Percentiles rank a stretch among this genome's conserved stretches.
Evolutionary conservation across 2,888 invertebrate genomes (phyloP).

Genomic region (Scaptomyza flava): DNA sequence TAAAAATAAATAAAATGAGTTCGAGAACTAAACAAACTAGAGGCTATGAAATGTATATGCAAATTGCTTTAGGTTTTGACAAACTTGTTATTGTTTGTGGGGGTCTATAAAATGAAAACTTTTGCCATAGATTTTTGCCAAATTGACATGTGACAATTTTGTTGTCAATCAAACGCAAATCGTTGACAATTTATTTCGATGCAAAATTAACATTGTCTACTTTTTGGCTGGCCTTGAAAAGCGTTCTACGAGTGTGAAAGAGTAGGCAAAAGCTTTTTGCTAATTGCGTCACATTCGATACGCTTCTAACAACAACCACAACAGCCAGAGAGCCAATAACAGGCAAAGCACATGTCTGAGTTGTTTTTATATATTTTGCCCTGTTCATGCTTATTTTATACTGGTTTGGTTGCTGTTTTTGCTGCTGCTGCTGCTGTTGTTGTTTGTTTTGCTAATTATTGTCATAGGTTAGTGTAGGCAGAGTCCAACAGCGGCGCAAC

Average conservation of each 20-base stretch:
- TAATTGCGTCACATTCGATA: constrained; percentile 57
- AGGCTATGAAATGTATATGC: neutral
- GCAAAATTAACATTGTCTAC: constrained; percentile 61
- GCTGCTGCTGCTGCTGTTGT: constrained; percentile 22
- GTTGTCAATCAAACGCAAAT: constrained; percentile 13
- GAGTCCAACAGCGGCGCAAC: constrained; percentile 30
- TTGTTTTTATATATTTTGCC: neutral
- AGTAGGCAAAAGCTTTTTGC: constrained; percentile 34
- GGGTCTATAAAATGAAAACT: neutral
- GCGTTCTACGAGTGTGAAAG: neutral
- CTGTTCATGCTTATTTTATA: constrained; percentile 35
- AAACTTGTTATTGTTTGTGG: neutral
- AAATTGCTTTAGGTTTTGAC: too few species aligned
- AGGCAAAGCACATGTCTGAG: constrained; percentile 23
- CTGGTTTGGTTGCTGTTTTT: constrained; percentile 21
- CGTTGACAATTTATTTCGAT: neutral
- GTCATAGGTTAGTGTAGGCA: constrained; percentile 82
- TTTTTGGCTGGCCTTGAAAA: constrained; percentile 68
- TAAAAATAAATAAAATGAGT: neutral
- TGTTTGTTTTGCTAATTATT: constrained; percentile 77
- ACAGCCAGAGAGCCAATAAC: too few species aligned
- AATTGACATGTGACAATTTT: constrained; percentile 10
- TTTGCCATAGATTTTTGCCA: neutral
- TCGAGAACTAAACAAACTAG: neutral
- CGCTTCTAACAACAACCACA: constrained; percentile 22